Conservation (phyloP, 2,888 invertebrate species). For the Rambutsinella grinnellia region DNA sequence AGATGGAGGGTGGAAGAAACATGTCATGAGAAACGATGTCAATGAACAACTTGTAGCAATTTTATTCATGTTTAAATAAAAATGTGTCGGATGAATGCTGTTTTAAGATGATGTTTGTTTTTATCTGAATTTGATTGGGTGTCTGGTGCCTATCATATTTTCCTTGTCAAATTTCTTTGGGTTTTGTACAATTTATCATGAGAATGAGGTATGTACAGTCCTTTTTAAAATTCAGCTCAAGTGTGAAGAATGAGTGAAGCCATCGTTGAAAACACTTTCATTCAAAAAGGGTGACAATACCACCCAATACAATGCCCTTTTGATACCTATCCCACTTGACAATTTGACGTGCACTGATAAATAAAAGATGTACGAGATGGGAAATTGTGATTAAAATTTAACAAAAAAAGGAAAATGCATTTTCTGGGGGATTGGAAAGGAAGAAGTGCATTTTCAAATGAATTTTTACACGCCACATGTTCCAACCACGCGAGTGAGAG, state of each 20-base stretch:
- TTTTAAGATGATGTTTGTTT: background rate
- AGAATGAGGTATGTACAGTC: no score
- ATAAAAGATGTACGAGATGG: background rate
- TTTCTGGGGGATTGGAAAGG: no score
- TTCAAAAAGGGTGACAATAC: no score
- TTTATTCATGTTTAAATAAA: background rate
- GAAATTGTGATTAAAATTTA: background rate
- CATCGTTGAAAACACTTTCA: no score
- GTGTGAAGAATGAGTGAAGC: no score
- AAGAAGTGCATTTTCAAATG: no score
- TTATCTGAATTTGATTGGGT: background rate
- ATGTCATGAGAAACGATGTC: background rate
- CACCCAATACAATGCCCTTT: no score
- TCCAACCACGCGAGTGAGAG: no score
- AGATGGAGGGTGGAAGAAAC: background rate
- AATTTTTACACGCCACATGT: no score
- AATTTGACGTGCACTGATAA: background rate
- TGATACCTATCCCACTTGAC: background rate
- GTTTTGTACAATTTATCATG: no score
- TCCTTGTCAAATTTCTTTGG: background rate
- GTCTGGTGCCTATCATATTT: background rate
- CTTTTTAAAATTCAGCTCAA: no score
- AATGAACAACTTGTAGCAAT: background rate
- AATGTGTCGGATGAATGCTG: no score
- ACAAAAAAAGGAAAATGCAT: background rate